Evolutionary conservation across 1,140 invertebrate species (phyloP), one percentile per base, ranked within the genome.

Genomic region (Portunus trituberculatus): DNA sequence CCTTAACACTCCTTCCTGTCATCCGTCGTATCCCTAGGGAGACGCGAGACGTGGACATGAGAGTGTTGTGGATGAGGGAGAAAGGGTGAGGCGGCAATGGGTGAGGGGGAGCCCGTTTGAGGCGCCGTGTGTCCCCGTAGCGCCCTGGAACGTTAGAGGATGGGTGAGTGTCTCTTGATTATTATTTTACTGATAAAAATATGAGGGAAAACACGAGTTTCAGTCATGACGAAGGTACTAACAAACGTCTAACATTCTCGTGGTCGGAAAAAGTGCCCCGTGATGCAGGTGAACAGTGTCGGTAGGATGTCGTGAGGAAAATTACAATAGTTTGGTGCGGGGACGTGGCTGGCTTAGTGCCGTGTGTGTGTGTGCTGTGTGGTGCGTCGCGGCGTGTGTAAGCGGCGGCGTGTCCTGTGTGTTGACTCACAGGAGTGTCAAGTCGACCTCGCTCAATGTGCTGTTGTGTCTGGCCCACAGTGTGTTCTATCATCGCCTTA

Each of bases 181-280:
- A 96, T 96, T 96, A 96, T 96, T 96, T 96, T 96, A 96, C 93
- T 94, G 95, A 96, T 96, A 96, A 96, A 96, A 96, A 96, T 96
- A 94, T 96, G 91, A 94, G 93, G 93, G 93, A 96, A 96, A 96
- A 96, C 95, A 94, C 46, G 91, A 96, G 83, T 96, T 96, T 96
- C 93, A 92, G 90, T 76, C 93, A 94, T 94, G 93, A 88, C 93
- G 90, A 93, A 94, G 93, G 91, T 84, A 89, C 91, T 86, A 92
- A 95, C 83, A 82, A 90, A 90, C 91, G 93, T 92, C 93, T 96
- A 96, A 96, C 83, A 92, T 29, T 93, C 95, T 96, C 90, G 93
- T 96, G 95, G 84, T 90, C 93, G 67, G 90, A 95, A 93, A 95
- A 95, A 93, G 92, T 67, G 89, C 29, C n/a, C 48, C 48, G 95